These are phyloP conservation scores for Hedychridium roseum DNA, from an alignment of 2,888 invertebrate species.

Conservation along the genomic window DNA sequence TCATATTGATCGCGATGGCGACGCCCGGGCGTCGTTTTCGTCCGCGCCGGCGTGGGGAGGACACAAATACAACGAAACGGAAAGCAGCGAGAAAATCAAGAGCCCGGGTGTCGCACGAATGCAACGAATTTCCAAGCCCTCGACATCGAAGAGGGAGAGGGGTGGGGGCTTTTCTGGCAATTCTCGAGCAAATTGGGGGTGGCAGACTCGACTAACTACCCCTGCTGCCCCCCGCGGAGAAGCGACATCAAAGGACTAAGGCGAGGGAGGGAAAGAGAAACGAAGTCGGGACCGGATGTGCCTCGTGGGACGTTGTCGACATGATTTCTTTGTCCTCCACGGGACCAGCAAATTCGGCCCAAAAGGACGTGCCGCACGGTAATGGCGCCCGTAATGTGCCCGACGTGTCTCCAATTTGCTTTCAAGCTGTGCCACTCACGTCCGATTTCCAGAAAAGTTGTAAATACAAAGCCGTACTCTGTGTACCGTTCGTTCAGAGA, in stretches of 20 bases:
- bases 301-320: conserved; percentile 6
- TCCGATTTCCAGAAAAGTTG: no score
- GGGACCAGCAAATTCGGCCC: no score
- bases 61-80: background rate
- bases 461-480: no score
- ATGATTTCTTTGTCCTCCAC: no score
- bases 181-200: conserved; percentile 4
- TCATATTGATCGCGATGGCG: conserved; percentile 59
- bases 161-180: background rate
- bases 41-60: conserved; percentile 24
- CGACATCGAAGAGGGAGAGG: background rate
- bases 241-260: no score
- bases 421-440: no score
- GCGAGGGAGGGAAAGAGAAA: no score
- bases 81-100: background rate
- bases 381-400: no score
- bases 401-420: no score
- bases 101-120: no score
- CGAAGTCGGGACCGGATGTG: conserved; percentile 34
- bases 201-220: background rate
- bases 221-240: conserved; percentile 17
- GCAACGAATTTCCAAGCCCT: background rate
- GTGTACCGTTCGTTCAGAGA: no score
- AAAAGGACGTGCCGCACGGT: no score
- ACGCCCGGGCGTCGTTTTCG: conserved; percentile 46